phyloP scores from a whole-genome alignment of 2,888 invertebrate genomes.

The Dugesia japonica region DNA sequence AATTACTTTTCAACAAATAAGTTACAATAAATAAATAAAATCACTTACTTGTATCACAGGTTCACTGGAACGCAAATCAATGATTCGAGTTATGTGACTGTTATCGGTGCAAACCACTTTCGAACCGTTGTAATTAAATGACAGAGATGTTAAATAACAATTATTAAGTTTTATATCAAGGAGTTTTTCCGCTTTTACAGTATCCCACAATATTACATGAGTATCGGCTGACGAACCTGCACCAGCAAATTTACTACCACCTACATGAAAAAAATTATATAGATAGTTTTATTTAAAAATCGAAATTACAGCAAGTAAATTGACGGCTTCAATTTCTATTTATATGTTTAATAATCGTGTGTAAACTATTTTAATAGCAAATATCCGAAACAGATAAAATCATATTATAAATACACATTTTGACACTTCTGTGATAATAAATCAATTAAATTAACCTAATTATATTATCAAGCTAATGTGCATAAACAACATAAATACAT shows the following conservation, averaged over 20 bases:
- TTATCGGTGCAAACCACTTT: not conserved
- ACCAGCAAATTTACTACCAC: not conserved
- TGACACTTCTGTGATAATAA: too few species aligned
- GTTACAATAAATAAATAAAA: not conserved
- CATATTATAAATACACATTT: too few species aligned
- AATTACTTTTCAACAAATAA: not conserved
- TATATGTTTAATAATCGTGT: too few species aligned
- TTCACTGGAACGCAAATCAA: not conserved
- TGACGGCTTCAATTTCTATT: too few species aligned
- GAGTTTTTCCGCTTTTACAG: not conserved
- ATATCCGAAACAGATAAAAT: too few species aligned
- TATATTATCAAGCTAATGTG: too few species aligned
- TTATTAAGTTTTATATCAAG: not conserved
- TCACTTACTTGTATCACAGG: not conserved
- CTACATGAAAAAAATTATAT: too few species aligned
- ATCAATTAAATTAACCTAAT: too few species aligned
- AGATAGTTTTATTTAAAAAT: too few species aligned
- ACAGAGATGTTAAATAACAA: not conserved
- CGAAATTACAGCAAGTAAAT: too few species aligned
- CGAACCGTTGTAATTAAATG: not conserved
- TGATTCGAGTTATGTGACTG: not conserved
- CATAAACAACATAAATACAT: too few species aligned
- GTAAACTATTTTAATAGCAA: too few species aligned
- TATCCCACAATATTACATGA: not conserved
- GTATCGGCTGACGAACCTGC: not conserved